Conservation (phyloP, 2,888 invertebrate genomes). For the Lymantria dispar region DNA sequence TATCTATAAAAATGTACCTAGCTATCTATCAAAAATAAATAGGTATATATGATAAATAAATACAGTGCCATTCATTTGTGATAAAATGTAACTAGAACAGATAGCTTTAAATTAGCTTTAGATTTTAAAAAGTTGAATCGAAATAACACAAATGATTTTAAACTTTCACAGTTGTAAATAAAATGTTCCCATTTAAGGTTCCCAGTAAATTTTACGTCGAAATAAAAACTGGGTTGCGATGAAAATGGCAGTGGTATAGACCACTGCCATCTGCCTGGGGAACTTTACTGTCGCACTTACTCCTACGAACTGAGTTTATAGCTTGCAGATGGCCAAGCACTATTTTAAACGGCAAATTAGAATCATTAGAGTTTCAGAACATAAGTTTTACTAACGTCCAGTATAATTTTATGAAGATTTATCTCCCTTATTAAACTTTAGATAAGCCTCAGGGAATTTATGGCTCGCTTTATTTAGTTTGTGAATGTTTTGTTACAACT, state of each 20-base stretch:
- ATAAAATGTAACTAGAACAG: too few species aligned
- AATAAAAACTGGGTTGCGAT: constrained; percentile 23
- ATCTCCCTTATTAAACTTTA: not conserved
- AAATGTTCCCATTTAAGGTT: constrained; percentile 19
- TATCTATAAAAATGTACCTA: too few species aligned
- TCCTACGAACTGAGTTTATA: constrained; percentile 27
- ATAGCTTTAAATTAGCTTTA: constrained; percentile 5
- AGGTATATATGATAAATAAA: too few species aligned
- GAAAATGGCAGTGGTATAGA: constrained; percentile 25
- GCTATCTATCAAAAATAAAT: too few species aligned
- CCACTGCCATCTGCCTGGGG: constrained; percentile 19
- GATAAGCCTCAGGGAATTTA: not conserved
- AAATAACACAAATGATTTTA: constrained; percentile 13
- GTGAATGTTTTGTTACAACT: not conserved
- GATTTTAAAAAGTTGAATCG: constrained; percentile 11
- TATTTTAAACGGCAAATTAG: constrained; percentile 22
- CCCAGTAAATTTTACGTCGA: constrained; percentile 18
- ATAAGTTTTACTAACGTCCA: not conserved
- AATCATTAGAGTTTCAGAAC: constrained; percentile 2
- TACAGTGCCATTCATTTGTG: too few species aligned
- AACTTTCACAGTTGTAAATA: constrained; percentile 14
- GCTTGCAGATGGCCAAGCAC: constrained; percentile 19
- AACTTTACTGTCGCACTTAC: constrained; percentile 28
- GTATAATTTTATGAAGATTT: not conserved
- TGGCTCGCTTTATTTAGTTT: not conserved